Conservation (phyloP, 2,113 vertebrate species). For the Octodon degus region DNA sequence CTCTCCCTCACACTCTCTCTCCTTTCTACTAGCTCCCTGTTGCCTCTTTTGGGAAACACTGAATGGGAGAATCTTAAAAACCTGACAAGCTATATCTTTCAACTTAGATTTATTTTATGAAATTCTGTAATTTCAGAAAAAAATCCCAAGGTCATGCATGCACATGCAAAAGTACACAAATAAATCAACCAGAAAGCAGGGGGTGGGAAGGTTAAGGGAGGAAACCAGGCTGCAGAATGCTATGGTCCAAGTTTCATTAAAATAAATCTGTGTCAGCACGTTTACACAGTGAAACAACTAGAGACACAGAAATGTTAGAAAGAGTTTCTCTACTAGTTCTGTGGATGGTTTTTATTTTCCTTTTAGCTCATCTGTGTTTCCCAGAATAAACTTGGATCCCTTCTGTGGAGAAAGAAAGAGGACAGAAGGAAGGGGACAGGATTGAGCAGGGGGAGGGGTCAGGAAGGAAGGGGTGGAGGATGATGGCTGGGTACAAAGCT, state of each 20-base stretch:
- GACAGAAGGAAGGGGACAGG: not conserved
- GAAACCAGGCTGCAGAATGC: not conserved
- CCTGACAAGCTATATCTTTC: not conserved
- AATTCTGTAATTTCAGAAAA: slow-evolving; percentile 45
- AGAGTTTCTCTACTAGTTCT: not conserved
- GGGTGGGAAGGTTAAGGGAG: not conserved
- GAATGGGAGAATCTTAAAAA: not conserved
- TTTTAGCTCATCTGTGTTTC: not conserved
- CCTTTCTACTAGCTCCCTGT: not conserved
- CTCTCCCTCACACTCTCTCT: no score
- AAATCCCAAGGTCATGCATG: not conserved
- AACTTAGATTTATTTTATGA: slow-evolving; percentile 25
- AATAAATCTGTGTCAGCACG: not conserved
- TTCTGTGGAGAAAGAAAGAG: not conserved
- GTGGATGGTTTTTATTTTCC: not conserved
- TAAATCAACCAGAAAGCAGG: not conserved
- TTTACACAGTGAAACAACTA: not conserved
- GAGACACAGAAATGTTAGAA: not conserved
- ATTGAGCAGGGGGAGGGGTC: not conserved
- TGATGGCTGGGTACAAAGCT: not conserved
- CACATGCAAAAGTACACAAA: not conserved
- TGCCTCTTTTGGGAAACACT: not conserved
- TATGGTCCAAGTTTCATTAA: not conserved
- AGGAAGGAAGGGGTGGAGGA: not conserved
- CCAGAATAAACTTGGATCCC: not conserved